Evolutionary conservation across 2,797 vertebrate genomes (phyloP).

Genomic region (Anolis apletophallus): DNA sequence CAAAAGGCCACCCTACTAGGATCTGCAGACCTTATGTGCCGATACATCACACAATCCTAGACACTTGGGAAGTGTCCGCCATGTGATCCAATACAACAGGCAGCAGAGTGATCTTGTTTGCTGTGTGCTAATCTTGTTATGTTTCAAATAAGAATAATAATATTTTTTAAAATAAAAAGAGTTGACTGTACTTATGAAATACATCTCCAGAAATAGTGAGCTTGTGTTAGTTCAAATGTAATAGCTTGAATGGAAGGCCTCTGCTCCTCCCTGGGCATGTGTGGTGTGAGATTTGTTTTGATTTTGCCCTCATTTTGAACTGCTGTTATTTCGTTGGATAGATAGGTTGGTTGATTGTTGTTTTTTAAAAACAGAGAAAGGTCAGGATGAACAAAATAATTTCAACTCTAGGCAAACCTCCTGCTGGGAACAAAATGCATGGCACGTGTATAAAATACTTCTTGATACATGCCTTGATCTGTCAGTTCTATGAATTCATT

Average conservation of each 20-base stretch:
- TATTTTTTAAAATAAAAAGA: no score
- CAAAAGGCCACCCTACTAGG: no score
- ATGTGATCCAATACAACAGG: no score
- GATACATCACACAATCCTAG: no score
- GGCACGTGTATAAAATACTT: constrained; percentile 40
- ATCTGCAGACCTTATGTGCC: no score
- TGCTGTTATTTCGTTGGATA: neutral
- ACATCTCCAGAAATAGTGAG: neutral
- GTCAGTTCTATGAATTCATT: neutral
- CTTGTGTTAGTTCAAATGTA: neutral
- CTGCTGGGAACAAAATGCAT: constrained; percentile 48
- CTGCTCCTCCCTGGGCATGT: neutral
- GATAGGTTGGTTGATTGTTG: neutral
- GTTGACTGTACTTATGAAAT: neutral
- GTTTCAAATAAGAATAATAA: neutral
- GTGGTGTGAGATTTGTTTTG: neutral
- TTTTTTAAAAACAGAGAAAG: constrained; percentile 35
- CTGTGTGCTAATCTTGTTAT: no score
- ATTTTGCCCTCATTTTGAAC: constrained; percentile 45
- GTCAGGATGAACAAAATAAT: constrained; percentile 28
- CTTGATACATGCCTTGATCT: constrained; percentile 49
- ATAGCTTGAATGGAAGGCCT: neutral
- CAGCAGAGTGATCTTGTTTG: no score
- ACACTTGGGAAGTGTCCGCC: no score
- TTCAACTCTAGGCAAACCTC: constrained; percentile 31